Base-by-base conservation (phyloP, 2,113 vertebrate genomes). In the Galemys pyrenaicus region DNA sequence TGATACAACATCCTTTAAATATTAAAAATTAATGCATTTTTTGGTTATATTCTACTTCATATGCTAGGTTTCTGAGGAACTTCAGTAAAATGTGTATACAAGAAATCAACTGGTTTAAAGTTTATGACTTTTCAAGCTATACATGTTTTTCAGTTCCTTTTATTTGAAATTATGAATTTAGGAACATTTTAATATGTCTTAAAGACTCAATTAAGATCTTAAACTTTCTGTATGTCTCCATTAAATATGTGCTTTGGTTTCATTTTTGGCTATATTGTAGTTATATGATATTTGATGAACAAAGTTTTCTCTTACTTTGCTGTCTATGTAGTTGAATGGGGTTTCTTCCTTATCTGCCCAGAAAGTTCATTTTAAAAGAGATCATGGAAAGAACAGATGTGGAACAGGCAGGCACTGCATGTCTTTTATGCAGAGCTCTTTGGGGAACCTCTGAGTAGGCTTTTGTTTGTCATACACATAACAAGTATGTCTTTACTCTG, bases 401-500 rank as follows among this genome's bases (percentile, higher is more conserved):
- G 60, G 83, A 96, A 17, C 24, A 96, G 78, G 62, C 5, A 35
- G 88, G 87, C 73, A 26, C 26, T 44, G 19, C 9, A 6, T 32
- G 3, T 94, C 44, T 92, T 92, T 89, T 90, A 91, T 78, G 86
- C 16, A 90, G 30, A 49, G 58, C 37, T 96, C 89, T 89, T 75
- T 82, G 85, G 94, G 83, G 87, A 96, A 26, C 41, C 26, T 95
- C 79, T 68, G 60, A 62, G 41, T 80, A 78, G 79, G 92, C 68
- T 77, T 94, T 97, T 98, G 60, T 97, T 98, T 84, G 39, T 89
- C 74, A 75, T 28, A 73, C 3, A 41, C 56, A 0, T 74, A 95
- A 88, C 75, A 94, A 97, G 26, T 96, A 86, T 97, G 97, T 97
- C 91, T 77, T 97, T 96, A 39, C 32, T 19, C 24, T 79, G 84